Conservation (phyloP, 2,113 vertebrate species). For the Dicentrarchus labrax region DNA sequence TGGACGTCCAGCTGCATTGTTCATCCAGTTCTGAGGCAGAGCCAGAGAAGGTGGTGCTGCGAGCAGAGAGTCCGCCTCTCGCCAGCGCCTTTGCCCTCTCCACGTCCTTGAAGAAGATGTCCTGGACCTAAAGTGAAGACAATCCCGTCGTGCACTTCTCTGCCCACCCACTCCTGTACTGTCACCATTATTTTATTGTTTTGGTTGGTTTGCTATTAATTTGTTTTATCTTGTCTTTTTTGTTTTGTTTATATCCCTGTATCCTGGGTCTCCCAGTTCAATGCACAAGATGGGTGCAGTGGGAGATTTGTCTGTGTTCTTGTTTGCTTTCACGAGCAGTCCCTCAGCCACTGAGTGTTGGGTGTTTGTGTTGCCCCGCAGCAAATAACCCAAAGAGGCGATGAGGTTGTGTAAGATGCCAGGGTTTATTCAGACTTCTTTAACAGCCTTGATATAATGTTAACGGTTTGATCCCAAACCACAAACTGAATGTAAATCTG, state of each 20-base stretch:
- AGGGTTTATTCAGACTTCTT: conserved; percentile 47
- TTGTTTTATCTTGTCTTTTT: conserved; percentile 60
- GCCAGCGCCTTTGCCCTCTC: conserved; percentile 85
- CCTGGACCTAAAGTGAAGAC: conserved; percentile 95
- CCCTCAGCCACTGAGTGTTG: conserved; percentile 45
- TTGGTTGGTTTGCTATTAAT: conserved; percentile 49
- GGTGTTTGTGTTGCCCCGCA: conserved; percentile 65
- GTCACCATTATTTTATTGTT: conserved; percentile 38
- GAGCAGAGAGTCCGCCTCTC: conserved; percentile 85
- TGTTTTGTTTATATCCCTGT: conserved; percentile 41
- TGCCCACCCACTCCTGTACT: conserved; percentile 68
- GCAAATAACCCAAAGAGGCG: conserved; percentile 74
- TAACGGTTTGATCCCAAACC: conserved; percentile 60
- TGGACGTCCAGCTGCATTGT: conserved; percentile 84
- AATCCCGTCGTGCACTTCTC: conserved; percentile 77
- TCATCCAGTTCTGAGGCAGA: conserved; percentile 86
- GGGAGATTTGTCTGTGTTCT: conserved; percentile 56
- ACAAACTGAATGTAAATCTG: conserved; percentile 80
- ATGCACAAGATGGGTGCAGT: conserved; percentile 51
- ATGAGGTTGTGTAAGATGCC: conserved; percentile 34
- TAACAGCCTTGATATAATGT: conserved; percentile 44
- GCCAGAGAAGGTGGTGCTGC: conserved; percentile 76
- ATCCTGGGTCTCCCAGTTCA: conserved; percentile 37
- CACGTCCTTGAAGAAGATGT: conserved; percentile 92
- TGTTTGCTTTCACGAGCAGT: conserved; percentile 57